Conservation (phyloP, 2,888 invertebrate species). For the Ectemnius continuus region DNA sequence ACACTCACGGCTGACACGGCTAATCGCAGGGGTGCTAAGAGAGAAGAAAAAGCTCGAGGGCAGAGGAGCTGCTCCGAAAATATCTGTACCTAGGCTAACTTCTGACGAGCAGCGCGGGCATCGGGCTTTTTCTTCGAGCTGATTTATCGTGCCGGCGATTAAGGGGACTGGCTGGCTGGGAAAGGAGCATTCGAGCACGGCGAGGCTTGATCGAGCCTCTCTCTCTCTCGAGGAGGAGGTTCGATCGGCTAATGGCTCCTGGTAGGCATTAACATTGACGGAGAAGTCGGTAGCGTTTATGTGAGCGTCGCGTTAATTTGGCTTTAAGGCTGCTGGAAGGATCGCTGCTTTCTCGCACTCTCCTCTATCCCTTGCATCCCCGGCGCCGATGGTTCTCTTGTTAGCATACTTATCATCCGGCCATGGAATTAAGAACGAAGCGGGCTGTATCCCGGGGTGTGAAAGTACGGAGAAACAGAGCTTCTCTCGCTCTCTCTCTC, state of each 20-base stretch:
- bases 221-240: slow-evolving; percentile 45
- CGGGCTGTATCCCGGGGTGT: slow-evolving; percentile 48
- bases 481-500: too few species aligned
- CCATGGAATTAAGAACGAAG: slow-evolving; percentile 71
- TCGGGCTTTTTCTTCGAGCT: slow-evolving; percentile 46
- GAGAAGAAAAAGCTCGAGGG: slow-evolving; percentile 4
- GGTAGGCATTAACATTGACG: slow-evolving; percentile 73
- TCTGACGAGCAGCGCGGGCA: slow-evolving; percentile 19
- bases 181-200: slow-evolving; percentile 50
- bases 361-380: slow-evolving; percentile 33
- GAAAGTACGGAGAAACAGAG: slow-evolving; percentile 51
- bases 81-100: slow-evolving; percentile 23
- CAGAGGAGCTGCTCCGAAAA: slow-evolving; percentile 5
- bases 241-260: slow-evolving; percentile 72
- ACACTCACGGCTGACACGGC: too few species aligned
- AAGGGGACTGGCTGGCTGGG: slow-evolving; percentile 47
- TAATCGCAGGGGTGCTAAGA: neutral
- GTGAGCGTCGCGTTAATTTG: slow-evolving; percentile 73
- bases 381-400: slow-evolving; percentile 68
- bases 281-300: slow-evolving; percentile 65
- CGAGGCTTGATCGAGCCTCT: slow-evolving; percentile 58
- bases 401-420: slow-evolving; percentile 77
- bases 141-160: slow-evolving; percentile 62
- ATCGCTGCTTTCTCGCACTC: slow-evolving; percentile 19
- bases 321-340: slow-evolving; percentile 53